A percentile compares a stretch with the other conserved stretches of the same genome.
phyloP scores from a whole-genome alignment of 2,888 invertebrate species.

The Drepana falcataria region DNA sequence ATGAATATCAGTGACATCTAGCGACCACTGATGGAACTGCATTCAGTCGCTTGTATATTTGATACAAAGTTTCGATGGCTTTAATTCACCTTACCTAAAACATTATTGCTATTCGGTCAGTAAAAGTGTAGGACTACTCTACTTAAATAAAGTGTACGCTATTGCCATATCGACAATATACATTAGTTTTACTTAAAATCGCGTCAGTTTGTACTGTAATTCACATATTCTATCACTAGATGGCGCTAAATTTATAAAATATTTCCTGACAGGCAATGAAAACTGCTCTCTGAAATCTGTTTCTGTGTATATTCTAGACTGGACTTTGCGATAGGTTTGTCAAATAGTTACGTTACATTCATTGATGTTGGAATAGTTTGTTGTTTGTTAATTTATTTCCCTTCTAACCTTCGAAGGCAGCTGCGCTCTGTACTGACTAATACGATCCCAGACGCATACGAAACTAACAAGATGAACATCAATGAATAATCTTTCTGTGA shows the following conservation, averaged over 20 bases:
- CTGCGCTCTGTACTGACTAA: too few species aligned
- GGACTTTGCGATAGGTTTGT: neutral
- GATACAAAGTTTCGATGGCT: constrained; percentile 13
- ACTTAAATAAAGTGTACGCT: constrained; percentile 16
- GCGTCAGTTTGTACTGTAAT: too few species aligned
- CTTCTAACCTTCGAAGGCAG: too few species aligned
- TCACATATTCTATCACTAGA: neutral
- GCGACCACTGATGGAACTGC: neutral
- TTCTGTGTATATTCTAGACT: neutral
- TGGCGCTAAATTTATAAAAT: neutral
- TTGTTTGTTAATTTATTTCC: too few species aligned
- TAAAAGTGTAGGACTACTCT: constrained; percentile 24
- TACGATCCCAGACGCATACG: too few species aligned
- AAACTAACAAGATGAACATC: too few species aligned
- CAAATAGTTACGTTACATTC: neutral
- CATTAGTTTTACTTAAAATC: neutral
- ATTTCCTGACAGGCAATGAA: neutral
- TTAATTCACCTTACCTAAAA: constrained; percentile 1
- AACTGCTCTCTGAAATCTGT: constrained; percentile 1
- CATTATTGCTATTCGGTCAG: constrained; percentile 23
- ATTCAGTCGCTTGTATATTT: constrained; percentile 2
- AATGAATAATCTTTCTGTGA: too few species aligned
- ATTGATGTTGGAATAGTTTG: neutral
- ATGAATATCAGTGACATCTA: constrained; percentile 2
- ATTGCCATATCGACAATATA: constrained; percentile 8